Evolutionary conservation across 53 echinoderm and acorn worm genomes (phyloP), one percentile per base, ranked within the genome.

Genomic region (Antedon mediterranea): DNA sequence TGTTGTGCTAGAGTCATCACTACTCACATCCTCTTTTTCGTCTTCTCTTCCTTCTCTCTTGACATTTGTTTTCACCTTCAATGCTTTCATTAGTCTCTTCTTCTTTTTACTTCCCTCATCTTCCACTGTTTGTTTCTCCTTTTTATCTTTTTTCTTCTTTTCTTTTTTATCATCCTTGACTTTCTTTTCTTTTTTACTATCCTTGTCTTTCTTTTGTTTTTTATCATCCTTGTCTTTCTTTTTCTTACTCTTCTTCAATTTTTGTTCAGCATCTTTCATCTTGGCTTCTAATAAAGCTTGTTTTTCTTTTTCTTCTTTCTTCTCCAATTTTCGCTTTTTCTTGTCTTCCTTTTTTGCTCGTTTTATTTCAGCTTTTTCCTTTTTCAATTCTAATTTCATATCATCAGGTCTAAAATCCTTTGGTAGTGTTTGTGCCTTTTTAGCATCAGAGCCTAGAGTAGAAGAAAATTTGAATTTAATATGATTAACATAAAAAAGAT

Each of bases 341-440:
- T 57, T 57, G 9, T 57, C 57, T 18, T 57, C 57, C 23, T 57
- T 57, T 18, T 11, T 5, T 57, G 57, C 57, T 57, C 23, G 57
- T 57, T 57, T 72, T 75, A 43, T 72, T 20, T 84, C 78, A 43
- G 84, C 74, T 73, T 78, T 70, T 34, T 72, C 78, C 73, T 73
- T 78, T 33, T 73, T 72, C 72, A 72, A 43, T 33, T 82, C 82
- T 30, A 78, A 79, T 76, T 78, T 82, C 71, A 82, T 34, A 42
- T 86, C 86, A 30, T 82, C 86, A 11, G 86, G 82, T 74, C 80
- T 86, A 75, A 86, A 86, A 72, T 82, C 86, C 31, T 82, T 82
- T 3, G 82, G 82, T 29, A 86, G 71, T 32, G 82, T 86, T 26
- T 82, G 70, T 26, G 86, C 82, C 43, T 86, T 86, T 42, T 79